Percentiles rank a stretch among this genome's conserved stretches.
Conservation (phyloP, 2,113 vertebrate species). For the Epinephelus lanceolatus region DNA sequence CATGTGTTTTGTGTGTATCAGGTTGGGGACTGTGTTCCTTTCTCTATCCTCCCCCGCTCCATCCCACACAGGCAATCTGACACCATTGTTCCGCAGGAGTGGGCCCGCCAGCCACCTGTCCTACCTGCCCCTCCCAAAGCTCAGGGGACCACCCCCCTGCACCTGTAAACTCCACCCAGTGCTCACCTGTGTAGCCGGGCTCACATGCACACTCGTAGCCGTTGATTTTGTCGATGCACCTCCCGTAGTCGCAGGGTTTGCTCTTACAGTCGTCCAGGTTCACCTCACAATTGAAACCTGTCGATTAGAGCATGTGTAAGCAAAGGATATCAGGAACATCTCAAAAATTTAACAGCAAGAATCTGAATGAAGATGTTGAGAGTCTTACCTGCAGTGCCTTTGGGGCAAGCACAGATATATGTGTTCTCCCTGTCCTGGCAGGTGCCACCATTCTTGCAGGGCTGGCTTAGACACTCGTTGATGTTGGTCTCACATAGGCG, state of each 20-base stretch:
- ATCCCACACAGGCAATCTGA: constrained; percentile 75
- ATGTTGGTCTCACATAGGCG: constrained; percentile 95
- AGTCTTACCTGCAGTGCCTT: constrained; percentile 92
- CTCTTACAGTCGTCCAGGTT: constrained; percentile 96
- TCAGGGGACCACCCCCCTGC: constrained; percentile 65
- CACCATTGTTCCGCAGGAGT: constrained; percentile 74
- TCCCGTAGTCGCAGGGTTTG: constrained; percentile 92
- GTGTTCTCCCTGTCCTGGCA: constrained; percentile 93
- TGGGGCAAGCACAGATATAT: constrained; percentile 92
- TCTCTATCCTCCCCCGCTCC: constrained; percentile 38
- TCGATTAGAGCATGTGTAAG: neutral
- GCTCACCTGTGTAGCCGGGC: constrained; percentile 89
- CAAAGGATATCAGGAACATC: neutral
- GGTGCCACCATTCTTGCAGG: constrained; percentile 93
- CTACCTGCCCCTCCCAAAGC: constrained; percentile 68
- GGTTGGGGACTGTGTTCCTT: constrained; percentile 71
- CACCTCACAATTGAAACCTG: constrained; percentile 93
- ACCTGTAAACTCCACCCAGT: constrained; percentile 73
- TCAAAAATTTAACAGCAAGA: neutral
- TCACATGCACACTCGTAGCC: constrained; percentile 94
- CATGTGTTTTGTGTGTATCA: constrained; percentile 64
- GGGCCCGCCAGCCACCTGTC: constrained; percentile 82
- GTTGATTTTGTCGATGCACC: constrained; percentile 95
- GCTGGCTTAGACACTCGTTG: constrained; percentile 95
- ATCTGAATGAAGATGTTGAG: neutral